A percentile compares a stretch with the other conserved stretches of the same genome.
Evolutionary conservation across 1,140 invertebrate species (phyloP).

Genomic region (Elymnias hypermnestra): DNA sequence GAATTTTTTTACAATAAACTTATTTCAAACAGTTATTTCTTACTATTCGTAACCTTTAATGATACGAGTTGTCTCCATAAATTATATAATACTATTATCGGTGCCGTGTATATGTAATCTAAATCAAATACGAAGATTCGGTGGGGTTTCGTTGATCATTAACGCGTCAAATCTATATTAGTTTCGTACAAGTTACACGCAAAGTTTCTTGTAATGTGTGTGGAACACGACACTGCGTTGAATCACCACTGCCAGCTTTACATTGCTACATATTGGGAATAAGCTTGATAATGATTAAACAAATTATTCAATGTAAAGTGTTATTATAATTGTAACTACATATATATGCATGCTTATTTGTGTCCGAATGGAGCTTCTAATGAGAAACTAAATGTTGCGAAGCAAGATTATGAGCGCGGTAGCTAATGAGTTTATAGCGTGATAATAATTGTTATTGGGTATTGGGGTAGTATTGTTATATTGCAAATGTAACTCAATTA

Average conservation of each 20-base stretch:
- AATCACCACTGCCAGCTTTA: neutral
- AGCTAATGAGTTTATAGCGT: constrained; percentile 65
- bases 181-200: constrained; percentile 43
- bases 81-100: too few relatives aligned
- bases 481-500: constrained; percentile 1
- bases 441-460: constrained; percentile 45
- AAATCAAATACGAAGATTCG: constrained; percentile 28
- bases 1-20: too few relatives aligned
- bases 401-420: constrained; percentile 45
- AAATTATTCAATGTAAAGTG: constrained; percentile 8
- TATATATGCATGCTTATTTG: neutral
- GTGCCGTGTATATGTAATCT: constrained; percentile 26
- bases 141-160: constrained; percentile 37
- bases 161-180: constrained; percentile 47
- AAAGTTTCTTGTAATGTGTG: constrained; percentile 20
- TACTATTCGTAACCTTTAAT: too few relatives aligned
- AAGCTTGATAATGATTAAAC: too few relatives aligned
- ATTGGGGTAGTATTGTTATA: neutral
- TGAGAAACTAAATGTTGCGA: constrained; percentile 54
- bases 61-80: too few relatives aligned
- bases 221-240: constrained; percentile 3
- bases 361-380: constrained; percentile 32
- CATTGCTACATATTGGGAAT: neutral
- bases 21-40: too few relatives aligned
- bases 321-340: neutral